A percentile compares a stretch with the other conserved stretches of the same genome.
These are phyloP conservation scores for Helicolenus hilgendorfi DNA, from an alignment of 2,797 vertebrate species.

Conservation along the genomic window DNA sequence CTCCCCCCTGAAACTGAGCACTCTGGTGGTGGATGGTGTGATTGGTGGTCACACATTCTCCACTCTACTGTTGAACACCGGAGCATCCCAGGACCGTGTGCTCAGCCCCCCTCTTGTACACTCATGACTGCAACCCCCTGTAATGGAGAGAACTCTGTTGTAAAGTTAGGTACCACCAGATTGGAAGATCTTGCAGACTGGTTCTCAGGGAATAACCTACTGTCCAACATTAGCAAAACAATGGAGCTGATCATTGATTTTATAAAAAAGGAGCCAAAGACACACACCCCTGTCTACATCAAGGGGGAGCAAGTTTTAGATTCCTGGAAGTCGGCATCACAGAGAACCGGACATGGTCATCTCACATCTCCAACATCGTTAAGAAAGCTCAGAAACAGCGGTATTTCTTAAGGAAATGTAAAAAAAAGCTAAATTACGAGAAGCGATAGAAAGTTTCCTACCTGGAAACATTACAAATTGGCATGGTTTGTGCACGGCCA, in stretches of 20 bases:
- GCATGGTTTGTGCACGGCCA: neutral
- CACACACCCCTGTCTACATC: neutral
- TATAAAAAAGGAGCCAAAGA: neutral
- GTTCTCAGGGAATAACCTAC: neutral
- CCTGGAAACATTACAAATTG: neutral
- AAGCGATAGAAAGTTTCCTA: neutral
- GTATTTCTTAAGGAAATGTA: neutral
- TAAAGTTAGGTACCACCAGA: too few species aligned
- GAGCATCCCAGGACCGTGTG: neutral
- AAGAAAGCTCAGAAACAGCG: neutral
- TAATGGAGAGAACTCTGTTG: too few species aligned
- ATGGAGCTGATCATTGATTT: neutral
- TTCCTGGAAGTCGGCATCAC: too few species aligned
- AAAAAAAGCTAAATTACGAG: neutral
- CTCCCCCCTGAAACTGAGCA: neutral
- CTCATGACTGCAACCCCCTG: too few species aligned
- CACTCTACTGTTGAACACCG: neutral
- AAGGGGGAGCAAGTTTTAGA: too few species aligned
- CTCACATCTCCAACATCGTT: too few species aligned
- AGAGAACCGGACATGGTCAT: too few species aligned
- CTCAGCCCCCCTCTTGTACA: too few species aligned
- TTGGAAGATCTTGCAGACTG: neutral
- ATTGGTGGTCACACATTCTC: neutral
- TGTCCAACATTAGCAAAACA: neutral
- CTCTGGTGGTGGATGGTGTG: too few species aligned